Conservation (phyloP, 2,113 vertebrate species). For the Corapipo altera region DNA sequence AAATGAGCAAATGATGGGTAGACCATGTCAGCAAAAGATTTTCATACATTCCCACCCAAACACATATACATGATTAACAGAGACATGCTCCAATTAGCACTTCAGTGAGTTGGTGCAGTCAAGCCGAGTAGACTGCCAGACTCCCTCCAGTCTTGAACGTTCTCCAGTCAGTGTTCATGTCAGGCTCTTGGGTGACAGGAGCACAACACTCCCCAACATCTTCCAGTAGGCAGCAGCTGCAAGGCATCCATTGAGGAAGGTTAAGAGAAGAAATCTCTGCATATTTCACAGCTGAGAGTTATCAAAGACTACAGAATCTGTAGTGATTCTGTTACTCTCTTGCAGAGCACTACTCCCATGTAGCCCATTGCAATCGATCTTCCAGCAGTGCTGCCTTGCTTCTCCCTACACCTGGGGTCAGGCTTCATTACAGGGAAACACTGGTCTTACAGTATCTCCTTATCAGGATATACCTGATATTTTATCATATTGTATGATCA, state of each 20-base stretch:
- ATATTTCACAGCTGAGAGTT: not conserved
- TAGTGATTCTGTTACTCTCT: not conserved
- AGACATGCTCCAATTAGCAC: not conserved
- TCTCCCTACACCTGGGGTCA: not conserved
- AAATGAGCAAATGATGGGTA: not conserved
- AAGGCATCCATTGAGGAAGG: not conserved
- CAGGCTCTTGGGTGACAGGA: not conserved
- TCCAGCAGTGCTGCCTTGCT: not conserved
- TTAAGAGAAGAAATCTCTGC: not conserved
- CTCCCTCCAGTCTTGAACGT: not conserved
- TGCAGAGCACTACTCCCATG: not conserved
- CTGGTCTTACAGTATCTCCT: not conserved
- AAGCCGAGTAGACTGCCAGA: not conserved
- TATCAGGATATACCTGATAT: not conserved
- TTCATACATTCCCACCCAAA: not conserved
- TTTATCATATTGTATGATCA: not conserved
- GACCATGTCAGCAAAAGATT: not conserved
- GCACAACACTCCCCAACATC: too few relatives aligned
- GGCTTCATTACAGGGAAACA: not conserved
- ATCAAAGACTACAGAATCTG: not conserved
- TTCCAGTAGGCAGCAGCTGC: not conserved
- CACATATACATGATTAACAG: fast-evolving
- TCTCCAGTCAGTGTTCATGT: not conserved
- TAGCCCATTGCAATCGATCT: not conserved
- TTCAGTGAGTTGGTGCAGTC: not conserved